Percentiles rank a stretch among this genome's conserved stretches.
Conservation (phyloP, 2,888 invertebrate species). For the Andrena hattorfiana region DNA sequence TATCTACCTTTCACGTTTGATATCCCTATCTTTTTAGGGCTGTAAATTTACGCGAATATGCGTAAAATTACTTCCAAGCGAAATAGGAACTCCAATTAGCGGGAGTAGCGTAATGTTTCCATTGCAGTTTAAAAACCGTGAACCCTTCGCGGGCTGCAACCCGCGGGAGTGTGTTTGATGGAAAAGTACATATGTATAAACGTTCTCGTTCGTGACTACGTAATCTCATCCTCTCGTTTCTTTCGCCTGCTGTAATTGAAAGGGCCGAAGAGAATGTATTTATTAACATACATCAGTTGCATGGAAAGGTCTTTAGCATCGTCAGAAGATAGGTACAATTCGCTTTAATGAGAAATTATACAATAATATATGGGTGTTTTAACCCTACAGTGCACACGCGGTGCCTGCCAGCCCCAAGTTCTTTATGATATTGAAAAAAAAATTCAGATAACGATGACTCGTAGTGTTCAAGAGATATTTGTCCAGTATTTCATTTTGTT, state of each 20-base stretch:
- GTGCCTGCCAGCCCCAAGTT: too few species aligned
- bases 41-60: not conserved
- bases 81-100: constrained; percentile 29
- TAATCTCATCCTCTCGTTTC: constrained; percentile 1
- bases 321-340: not conserved
- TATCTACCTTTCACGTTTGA: not conserved
- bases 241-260: not conserved
- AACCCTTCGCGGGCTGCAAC: not conserved
- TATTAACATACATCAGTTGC: not conserved
- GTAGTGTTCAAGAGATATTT: too few species aligned
- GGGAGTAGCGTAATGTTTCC: constrained; percentile 15
- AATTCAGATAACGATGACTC: too few species aligned
- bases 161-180: not conserved
- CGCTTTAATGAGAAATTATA: not conserved
- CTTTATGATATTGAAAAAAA: too few species aligned
- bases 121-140: constrained; percentile 23
- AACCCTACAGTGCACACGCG: too few species aligned
- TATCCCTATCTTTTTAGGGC: not conserved
- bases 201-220: not conserved
- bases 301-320: not conserved
- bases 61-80: constrained; percentile 11
- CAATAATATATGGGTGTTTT: not conserved
- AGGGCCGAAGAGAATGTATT: not conserved
- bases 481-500: too few species aligned
- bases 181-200: not conserved